Percentiles rank a stretch among this genome's conserved stretches.
Conservation (phyloP, 1,140 invertebrate genomes). For the Archivesica marissinica region DNA sequence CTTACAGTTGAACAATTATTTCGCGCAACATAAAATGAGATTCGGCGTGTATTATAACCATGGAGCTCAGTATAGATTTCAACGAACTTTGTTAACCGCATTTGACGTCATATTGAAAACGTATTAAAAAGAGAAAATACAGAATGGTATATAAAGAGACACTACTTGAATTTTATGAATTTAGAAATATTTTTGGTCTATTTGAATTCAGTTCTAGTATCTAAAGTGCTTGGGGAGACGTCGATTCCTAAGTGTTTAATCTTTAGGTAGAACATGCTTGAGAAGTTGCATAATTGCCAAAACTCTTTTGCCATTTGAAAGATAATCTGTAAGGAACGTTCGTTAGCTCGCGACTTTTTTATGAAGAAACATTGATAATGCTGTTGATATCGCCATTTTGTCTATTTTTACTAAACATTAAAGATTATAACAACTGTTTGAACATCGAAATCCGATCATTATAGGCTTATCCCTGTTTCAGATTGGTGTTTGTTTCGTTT, state of each 20-base stretch:
- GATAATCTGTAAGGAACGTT: constrained; percentile 7
- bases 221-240: constrained; percentile 10
- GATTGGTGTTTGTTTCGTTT: background rate
- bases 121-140: background rate
- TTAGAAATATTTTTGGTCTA: constrained; percentile 29
- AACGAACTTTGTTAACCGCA: background rate
- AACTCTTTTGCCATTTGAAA: constrained; percentile 3
- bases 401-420: constrained; percentile 41
- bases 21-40: background rate
- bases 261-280: constrained; percentile 15
- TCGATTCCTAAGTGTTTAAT: background rate
- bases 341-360: constrained; percentile 24
- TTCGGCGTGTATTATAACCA: background rate
- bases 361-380: constrained; percentile 14
- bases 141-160: background rate
- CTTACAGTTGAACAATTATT: no score
- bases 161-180: constrained; percentile 28
- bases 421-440: constrained; percentile 40
- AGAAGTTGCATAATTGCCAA: constrained; percentile 40
- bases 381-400: background rate
- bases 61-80: background rate
- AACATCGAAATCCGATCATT: background rate
- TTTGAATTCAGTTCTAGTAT: constrained; percentile 28
- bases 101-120: background rate
- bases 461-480: background rate